Percentiles rank a stretch among this genome's conserved stretches.
Evolutionary conservation across 2,113 vertebrate species (phyloP).

Genomic region (Neolamprologus sp.): DNA sequence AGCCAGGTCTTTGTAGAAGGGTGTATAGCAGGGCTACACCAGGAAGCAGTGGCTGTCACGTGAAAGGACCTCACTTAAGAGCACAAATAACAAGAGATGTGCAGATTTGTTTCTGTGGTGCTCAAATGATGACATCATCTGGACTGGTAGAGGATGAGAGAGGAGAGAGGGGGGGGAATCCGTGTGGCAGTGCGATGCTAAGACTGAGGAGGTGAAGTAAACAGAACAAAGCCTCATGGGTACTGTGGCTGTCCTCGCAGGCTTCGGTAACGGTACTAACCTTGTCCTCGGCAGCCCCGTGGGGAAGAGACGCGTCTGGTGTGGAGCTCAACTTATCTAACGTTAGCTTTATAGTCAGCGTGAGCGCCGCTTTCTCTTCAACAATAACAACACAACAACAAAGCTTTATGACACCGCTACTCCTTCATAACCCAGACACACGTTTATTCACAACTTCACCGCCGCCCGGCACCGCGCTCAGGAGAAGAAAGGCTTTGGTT

Average conservation of each 20-base stretch:
- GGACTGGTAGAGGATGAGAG: background rate
- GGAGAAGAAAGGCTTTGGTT: background rate
- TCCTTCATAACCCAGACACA: background rate
- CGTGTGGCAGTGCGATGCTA: background rate
- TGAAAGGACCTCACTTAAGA: background rate
- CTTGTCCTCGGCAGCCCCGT: background rate
- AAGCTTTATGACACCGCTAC: background rate
- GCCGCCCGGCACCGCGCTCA: background rate
- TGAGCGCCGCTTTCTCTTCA: background rate
- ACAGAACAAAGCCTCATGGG: background rate
- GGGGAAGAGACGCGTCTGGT: background rate
- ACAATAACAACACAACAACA: background rate
- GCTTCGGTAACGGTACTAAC: slow-evolving; percentile 6
- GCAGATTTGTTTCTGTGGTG: background rate
- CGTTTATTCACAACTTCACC: background rate
- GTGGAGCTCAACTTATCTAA: background rate
- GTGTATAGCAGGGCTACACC: background rate
- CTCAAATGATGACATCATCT: slow-evolving; percentile 16
- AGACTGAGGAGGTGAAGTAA: background rate
- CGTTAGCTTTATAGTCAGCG: background rate
- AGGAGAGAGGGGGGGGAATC: background rate
- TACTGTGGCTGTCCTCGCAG: too few relatives aligned
- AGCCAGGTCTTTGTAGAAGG: background rate
- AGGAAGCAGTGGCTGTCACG: background rate
- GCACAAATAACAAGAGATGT: background rate